Evolutionary conservation across 2,113 vertebrate genomes (phyloP).

Genomic region (Marcusenius ussheri): DNA sequence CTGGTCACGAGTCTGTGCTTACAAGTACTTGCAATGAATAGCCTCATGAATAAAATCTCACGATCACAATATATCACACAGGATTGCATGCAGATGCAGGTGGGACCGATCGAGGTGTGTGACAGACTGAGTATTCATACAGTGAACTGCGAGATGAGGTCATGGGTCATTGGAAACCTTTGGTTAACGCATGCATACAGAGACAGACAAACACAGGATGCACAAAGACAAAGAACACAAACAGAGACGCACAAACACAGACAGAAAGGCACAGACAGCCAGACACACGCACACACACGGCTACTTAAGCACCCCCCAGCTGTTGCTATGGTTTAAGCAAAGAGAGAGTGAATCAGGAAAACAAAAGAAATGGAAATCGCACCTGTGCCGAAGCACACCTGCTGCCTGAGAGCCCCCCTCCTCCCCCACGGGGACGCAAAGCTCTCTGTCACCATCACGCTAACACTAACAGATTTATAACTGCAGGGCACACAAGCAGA

Average conservation of each 20-base stretch:
- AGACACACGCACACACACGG: background rate
- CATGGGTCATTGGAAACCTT: constrained; percentile 17
- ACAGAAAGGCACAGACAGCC: constrained; percentile 4
- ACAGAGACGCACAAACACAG: constrained; percentile 9
- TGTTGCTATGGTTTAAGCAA: constrained; percentile 22
- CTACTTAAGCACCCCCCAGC: background rate
- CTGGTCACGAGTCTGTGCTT: background rate
- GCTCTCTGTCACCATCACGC: background rate
- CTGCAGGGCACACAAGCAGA: background rate
- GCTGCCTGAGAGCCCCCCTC: constrained; percentile 11
- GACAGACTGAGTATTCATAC: background rate
- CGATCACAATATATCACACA: background rate
- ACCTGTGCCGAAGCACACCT: constrained; percentile 27
- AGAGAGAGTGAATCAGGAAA: background rate
- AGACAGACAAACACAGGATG: background rate
- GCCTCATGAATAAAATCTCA: constrained; percentile 4
- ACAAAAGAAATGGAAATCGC: constrained; percentile 31
- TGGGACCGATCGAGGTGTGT: background rate
- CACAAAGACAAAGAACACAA: background rate
- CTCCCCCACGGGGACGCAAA: background rate
- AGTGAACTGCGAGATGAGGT: background rate
- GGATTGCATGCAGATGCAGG: background rate
- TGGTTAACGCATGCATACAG: constrained; percentile 24
- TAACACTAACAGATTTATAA: background rate
- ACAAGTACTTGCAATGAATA: background rate